A percentile compares a stretch with the other conserved stretches of the same genome.
Evolutionary conservation across 2,797 vertebrate species (phyloP).

Genomic region (Gobio occitaniae): DNA sequence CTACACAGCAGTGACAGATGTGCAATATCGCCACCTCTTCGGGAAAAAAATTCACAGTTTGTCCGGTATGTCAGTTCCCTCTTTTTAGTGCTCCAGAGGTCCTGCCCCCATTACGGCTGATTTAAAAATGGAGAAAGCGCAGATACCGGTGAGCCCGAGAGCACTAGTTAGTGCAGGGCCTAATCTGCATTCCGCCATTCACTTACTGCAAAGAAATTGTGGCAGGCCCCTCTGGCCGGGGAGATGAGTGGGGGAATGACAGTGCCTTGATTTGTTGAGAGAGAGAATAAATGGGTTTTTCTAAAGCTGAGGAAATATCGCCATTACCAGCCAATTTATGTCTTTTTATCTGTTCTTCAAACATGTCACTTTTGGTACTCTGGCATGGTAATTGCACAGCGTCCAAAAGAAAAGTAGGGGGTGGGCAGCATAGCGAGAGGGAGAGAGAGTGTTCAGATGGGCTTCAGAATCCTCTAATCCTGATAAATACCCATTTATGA

Average conservation of each 20-base stretch:
- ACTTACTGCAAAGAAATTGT: constrained; percentile 83
- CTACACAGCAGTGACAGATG: constrained; percentile 91
- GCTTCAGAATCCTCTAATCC: constrained; percentile 92
- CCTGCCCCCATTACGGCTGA: constrained; percentile 99
- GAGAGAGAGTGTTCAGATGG: constrained; percentile 82
- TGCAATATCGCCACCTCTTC: constrained; percentile 92
- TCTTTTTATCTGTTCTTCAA: constrained; percentile 99
- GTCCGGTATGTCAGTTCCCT: constrained; percentile 93
- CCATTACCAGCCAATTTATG: constrained; percentile 99
- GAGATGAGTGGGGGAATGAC: constrained; percentile 96
- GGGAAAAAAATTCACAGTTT: constrained; percentile 92
- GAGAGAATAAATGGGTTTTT: constrained; percentile 99
- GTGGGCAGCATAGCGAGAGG: constrained; percentile 31
- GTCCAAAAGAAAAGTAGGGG: constrained; percentile 67
- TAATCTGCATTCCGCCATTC: constrained; percentile 91
- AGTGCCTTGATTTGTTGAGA: constrained; percentile 99
- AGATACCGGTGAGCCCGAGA: constrained; percentile 81
- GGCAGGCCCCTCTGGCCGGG: constrained; percentile 87
- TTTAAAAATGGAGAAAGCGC: constrained; percentile 93
- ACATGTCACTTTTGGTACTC: constrained; percentile 99
- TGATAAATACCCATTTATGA: constrained; percentile 93
- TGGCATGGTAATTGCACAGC: constrained; percentile 97
- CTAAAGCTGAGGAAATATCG: constrained; percentile 99
- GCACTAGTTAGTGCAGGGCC: constrained; percentile 76
- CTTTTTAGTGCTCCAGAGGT: constrained; percentile 95